phyloP scores from a whole-genome alignment of 2,113 vertebrate genomes.

The Hippoglossus stenolepis region DNA sequence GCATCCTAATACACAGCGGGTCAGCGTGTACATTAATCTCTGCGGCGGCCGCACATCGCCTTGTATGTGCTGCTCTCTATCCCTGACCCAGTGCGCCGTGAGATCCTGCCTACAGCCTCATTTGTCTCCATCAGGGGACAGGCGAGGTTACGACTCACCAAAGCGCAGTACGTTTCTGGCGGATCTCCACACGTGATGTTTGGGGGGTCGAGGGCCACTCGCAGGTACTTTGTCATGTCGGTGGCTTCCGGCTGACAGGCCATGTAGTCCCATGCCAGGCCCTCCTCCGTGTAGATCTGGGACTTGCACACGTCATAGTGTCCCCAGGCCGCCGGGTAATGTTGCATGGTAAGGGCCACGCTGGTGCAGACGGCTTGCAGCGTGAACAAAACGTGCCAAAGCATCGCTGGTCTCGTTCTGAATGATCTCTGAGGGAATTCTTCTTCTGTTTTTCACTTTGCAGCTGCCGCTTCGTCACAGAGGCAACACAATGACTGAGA shows the following conservation, averaged over 20 bases:
- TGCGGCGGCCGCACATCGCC: constrained; percentile 30
- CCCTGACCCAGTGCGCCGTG: constrained; percentile 74
- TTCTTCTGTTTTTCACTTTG: constrained; percentile 14
- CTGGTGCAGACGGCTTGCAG: constrained; percentile 91
- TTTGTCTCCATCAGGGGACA: constrained; percentile 77
- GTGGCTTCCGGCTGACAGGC: constrained; percentile 98
- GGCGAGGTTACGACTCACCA: constrained; percentile 89
- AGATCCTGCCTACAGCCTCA: constrained; percentile 71
- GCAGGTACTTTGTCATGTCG: constrained; percentile 97
- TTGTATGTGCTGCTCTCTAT: constrained; percentile 51
- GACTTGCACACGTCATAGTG: constrained; percentile 99
- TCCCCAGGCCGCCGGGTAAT: constrained; percentile 95
- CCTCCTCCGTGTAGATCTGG: constrained; percentile 97
- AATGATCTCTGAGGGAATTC: constrained; percentile 4
- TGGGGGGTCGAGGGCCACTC: constrained; percentile 94
- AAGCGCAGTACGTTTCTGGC: constrained; percentile 96
- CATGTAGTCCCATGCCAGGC: constrained; percentile 98
- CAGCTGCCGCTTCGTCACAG: constrained; percentile 18
- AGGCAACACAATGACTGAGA: background rate
- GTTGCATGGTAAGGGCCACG: constrained; percentile 90
- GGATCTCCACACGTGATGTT: constrained; percentile 98
- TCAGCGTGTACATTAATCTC: constrained; percentile 67
- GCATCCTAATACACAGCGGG: constrained; percentile 12
- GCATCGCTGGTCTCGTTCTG: constrained; percentile 81
- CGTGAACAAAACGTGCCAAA: constrained; percentile 89